Evolutionary conservation across 2,888 invertebrate genomes (phyloP), one percentile per base, ranked within the genome.

Genomic region (Nomada lathburiana): DNA sequence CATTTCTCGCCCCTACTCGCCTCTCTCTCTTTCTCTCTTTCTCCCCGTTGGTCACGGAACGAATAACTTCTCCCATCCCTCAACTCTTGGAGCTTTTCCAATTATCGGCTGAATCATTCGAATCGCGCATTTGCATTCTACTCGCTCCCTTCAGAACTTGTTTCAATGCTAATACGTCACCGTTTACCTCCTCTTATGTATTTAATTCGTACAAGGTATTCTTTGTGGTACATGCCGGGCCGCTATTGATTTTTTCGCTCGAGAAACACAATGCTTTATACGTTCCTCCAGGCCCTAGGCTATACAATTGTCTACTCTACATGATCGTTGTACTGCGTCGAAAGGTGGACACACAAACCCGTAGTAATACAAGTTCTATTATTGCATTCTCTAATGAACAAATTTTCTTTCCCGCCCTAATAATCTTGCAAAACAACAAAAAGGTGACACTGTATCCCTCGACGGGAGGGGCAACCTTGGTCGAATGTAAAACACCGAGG

Each of bases 41-140:
- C 26, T 23, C 11, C 18, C 42, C 52, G 4, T n/a, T 18, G 5
- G 9, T 42, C 13, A 9, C 42, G 53, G 44, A 10, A 76, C 79
- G 84, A 80, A 83, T 74, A 80, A 68, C 64, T 83, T 60, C 36
- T 26, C 18, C 76, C 29, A 73, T 79, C 47, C 63, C 29, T 68
- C 71, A 63, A 80, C 80, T 67, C 84, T 83, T 86, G 87, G 84
- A 87, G 83, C 72, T 90, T 85, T 87, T 89, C 88, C 90, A 89
- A 89, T 90, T 89, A 89, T 87, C 85, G 82, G 81, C 29, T 59
- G 82, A 84, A 89, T 87, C 87, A 86, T 88, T 83, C 81, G 83
- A 65, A 82, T 85, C 74, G 71, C 85, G 75, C 83, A 88, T 90
- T 89, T 84, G 78, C 84, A 90, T 88, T 69, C 64, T 65, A 80